Conservation (phyloP, 1,140 invertebrate genomes). For the Heliconius melpomene region DNA sequence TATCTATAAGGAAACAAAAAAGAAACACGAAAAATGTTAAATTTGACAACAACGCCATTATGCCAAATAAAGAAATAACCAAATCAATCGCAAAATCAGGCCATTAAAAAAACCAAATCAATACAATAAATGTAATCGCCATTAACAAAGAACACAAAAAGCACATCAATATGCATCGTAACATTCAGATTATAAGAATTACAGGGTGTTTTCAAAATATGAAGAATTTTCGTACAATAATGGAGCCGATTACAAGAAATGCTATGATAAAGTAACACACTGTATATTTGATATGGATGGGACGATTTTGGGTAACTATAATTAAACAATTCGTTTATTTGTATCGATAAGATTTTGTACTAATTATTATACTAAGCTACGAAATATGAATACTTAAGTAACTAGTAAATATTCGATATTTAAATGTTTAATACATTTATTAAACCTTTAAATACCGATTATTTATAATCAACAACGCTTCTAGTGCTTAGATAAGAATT, state of each 20-base stretch:
- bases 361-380: no score
- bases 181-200: conserved; percentile 16
- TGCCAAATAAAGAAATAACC: background rate
- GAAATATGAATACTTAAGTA: no score
- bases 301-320: conserved; percentile 49
- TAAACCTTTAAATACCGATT: no score
- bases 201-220: background rate
- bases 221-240: conserved; percentile 25
- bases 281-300: conserved; percentile 67
- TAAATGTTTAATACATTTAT: no score
- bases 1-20: background rate
- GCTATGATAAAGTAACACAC: conserved; percentile 50
- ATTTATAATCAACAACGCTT: no score
- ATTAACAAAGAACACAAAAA: background rate
- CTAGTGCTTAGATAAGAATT: no score
- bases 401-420: no score
- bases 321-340: no score
- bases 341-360: no score
- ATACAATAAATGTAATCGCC: background rate
- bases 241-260: conserved; percentile 8
- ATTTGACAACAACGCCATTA: background rate
- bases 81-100: background rate
- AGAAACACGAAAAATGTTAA: background rate
- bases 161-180: conserved; percentile 14
- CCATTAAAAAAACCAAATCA: background rate